phyloP scores from a whole-genome alignment of 1,140 invertebrate species.

The Lineus longissimus region DNA sequence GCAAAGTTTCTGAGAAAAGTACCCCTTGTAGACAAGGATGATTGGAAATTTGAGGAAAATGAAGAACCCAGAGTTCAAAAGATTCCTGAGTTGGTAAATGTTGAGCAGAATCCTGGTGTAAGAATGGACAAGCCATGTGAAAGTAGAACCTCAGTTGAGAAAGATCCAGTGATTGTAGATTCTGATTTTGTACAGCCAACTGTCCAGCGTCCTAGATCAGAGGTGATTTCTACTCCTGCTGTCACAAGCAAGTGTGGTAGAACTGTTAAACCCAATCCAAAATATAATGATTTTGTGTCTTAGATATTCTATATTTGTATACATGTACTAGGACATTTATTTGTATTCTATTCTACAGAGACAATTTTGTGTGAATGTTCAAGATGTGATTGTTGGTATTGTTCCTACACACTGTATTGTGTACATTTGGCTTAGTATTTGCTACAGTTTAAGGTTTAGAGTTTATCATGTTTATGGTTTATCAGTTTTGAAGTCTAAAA shows the following conservation, averaged over 20 bases:
- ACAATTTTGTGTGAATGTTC: no score
- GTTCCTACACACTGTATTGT: no score
- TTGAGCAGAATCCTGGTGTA: neutral
- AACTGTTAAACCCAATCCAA: neutral
- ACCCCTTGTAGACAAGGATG: neutral
- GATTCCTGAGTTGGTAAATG: neutral
- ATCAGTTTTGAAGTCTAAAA: no score
- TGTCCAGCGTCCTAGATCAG: no score
- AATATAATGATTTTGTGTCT: neutral
- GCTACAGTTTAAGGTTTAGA: no score
- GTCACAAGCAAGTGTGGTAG: neutral
- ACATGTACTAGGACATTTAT: no score
- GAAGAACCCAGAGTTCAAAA: neutral
- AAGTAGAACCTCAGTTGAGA: neutral
- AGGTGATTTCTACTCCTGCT: no score
- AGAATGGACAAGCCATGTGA: no score
- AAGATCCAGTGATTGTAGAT: neutral
- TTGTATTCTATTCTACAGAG: no score
- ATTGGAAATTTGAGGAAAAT: neutral
- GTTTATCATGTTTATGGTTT: no score
- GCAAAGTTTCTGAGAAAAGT: neutral
- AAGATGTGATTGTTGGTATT: no score
- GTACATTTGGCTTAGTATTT: no score
- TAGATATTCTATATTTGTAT: neutral
- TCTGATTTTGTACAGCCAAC: neutral